phyloP scores from a whole-genome alignment of 2,888 invertebrate genomes.

The Gortyna flavago region DNA sequence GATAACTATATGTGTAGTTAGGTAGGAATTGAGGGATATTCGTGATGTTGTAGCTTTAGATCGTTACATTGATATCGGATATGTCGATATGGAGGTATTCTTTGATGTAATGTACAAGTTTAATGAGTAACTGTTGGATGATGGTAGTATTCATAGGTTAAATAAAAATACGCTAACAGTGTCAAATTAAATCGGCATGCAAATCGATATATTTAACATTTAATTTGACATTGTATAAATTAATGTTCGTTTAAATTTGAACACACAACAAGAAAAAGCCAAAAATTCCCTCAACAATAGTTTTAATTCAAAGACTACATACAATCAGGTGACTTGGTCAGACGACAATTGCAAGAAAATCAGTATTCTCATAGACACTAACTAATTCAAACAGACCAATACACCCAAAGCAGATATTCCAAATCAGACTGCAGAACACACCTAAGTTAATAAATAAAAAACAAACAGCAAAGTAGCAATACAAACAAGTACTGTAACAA shows the following conservation, averaged over 20 bases:
- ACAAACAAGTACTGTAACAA: slow-evolving; percentile 61
- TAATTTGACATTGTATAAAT: not conserved
- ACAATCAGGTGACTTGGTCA: not conserved
- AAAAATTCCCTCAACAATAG: not conserved
- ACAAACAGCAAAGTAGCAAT: slow-evolving; percentile 40
- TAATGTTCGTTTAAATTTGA: not conserved
- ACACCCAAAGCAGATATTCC: not conserved
- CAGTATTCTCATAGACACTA: not conserved
- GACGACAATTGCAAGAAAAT: not conserved
- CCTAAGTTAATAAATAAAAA: slow-evolving; percentile 60
- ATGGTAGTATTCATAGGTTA: not conserved
- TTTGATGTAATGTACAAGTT: not conserved
- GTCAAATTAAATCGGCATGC: no score
- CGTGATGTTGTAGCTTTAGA: slow-evolving; percentile 38
- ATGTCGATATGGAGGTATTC: not conserved
- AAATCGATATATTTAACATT: no score
- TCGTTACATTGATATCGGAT: slow-evolving; percentile 2
- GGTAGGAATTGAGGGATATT: slow-evolving; percentile 23
- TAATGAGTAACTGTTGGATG: not conserved
- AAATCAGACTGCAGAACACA: slow-evolving; percentile 47
- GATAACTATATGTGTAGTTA: slow-evolving; percentile 40
- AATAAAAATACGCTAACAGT: not conserved
- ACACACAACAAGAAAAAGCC: not conserved
- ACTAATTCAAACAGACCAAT: slow-evolving; percentile 14
- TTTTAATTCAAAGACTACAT: not conserved